Percentiles rank a stretch among this genome's conserved stretches.
These are phyloP conservation scores for Pseudois nayaur DNA, from an alignment of 2,113 vertebrate species.

Conservation along the genomic window DNA sequence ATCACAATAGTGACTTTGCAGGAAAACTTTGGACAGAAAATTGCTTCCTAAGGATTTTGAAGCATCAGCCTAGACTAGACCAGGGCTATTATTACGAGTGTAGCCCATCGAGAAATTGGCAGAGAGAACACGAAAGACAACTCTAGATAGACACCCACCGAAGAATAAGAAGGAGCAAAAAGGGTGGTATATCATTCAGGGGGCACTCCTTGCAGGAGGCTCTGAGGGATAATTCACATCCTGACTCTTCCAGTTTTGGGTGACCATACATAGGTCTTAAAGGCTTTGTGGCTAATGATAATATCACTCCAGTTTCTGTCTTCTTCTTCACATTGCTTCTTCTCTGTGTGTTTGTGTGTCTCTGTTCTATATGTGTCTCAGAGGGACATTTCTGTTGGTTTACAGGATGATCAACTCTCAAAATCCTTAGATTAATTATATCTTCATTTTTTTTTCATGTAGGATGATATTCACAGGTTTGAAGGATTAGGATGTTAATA, in stretches of 20 bases:
- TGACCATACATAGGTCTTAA: not conserved
- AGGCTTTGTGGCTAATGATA: not conserved
- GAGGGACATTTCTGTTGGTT: not conserved
- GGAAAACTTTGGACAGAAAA: not conserved
- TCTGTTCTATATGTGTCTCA: not conserved
- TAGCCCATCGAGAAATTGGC: not conserved
- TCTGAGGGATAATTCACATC: not conserved
- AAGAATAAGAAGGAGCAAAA: not conserved
- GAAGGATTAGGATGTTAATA: not conserved
- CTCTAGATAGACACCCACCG: not conserved
- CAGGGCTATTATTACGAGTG: not conserved
- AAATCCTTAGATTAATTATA: not conserved
- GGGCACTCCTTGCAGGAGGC: not conserved
- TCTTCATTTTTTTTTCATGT: not conserved
- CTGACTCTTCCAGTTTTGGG: not conserved
- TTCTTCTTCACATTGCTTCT: not conserved
- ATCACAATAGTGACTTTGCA: not conserved
- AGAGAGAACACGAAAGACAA: not conserved
- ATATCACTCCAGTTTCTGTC: not conserved
- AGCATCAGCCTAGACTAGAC: not conserved
- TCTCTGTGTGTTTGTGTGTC: not conserved
- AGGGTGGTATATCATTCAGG: not conserved
- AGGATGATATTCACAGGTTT: not conserved
- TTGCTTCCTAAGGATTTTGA: not conserved
- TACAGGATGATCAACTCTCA: not conserved